These are phyloP conservation scores for Hypocryptadius cinnamomeus DNA, from an alignment of 2,113 vertebrate species.

Conservation along the genomic window DNA sequence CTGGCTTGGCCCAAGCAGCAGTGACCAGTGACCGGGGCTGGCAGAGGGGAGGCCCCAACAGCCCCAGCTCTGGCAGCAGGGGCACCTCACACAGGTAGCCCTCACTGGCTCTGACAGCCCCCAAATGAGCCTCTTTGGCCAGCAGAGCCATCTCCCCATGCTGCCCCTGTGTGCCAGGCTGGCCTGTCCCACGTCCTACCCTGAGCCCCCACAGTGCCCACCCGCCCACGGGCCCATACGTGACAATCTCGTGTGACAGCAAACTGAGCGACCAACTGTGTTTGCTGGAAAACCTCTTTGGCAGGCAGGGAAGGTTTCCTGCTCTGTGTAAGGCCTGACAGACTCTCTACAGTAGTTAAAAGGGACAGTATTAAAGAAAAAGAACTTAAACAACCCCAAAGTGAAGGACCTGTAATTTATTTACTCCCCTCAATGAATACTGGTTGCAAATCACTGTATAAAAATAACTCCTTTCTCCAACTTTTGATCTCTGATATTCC, in stretches of 20 bases:
- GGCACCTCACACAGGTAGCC: accelerated
- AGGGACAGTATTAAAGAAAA: constrained; percentile 16
- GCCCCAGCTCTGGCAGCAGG: neutral
- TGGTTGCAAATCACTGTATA: constrained; percentile 67
- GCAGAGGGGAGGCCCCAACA: neutral
- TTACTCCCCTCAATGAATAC: constrained; percentile 57
- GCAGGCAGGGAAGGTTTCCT: neutral
- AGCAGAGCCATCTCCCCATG: accelerated
- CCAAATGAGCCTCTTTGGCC: neutral
- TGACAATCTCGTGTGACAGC: accelerated
- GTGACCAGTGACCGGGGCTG: accelerated
- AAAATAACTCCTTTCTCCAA: constrained; percentile 70
- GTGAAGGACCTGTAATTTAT: constrained; percentile 59
- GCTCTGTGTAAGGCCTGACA: constrained; percentile 3
- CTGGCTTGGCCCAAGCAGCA: neutral
- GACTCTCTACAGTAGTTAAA: constrained; percentile 39
- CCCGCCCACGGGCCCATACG: accelerated
- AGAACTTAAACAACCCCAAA: constrained; percentile 49
- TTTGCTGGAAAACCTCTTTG: neutral
- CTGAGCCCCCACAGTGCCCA: accelerated
- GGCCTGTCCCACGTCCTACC: accelerated
- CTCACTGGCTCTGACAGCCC: neutral
- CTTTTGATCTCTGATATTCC: constrained; percentile 71
- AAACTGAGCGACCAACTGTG: neutral
- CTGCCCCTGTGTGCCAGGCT: accelerated